A percentile compares a stretch with the other conserved stretches of the same genome.
Conservation (phyloP, 1,140 invertebrate species). For the Musca domestica region DNA sequence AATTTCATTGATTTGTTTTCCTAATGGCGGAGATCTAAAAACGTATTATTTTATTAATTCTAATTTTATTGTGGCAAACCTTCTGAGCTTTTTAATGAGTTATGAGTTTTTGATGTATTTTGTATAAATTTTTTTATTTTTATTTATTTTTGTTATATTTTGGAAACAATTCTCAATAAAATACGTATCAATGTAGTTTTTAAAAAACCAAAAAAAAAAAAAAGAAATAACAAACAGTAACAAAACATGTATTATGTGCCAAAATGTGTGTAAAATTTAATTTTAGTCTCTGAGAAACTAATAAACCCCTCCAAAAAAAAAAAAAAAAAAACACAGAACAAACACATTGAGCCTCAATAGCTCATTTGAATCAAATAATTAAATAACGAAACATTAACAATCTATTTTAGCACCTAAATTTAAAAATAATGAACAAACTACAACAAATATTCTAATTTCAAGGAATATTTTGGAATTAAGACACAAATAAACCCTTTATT, state of each 20-base stretch:
- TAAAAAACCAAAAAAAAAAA: not conserved
- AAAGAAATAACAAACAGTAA: not conserved
- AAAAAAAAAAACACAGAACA: slow-evolving; percentile 24
- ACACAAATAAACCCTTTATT: not conserved
- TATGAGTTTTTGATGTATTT: too few relatives aligned
- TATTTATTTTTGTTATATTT: not conserved
- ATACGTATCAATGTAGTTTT: slow-evolving; percentile 21
- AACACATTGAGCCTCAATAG: not conserved
- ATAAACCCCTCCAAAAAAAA: slow-evolving; percentile 9
- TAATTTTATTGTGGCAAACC: not conserved
- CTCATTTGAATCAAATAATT: slow-evolving; percentile 1
- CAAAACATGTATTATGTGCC: slow-evolving; percentile 16
- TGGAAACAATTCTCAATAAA: not conserved
- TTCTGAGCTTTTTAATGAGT: too few relatives aligned
- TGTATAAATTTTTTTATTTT: not conserved
- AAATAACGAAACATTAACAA: slow-evolving; percentile 11
- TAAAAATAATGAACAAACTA: slow-evolving; percentile 37
- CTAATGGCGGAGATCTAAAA: not conserved
- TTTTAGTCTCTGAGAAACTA: slow-evolving; percentile 9
- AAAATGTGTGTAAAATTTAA: slow-evolving; percentile 8
- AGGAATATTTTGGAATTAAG: not conserved
- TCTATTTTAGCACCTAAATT: slow-evolving; percentile 27
- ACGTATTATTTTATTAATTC: not conserved
- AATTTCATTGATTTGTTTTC: too few relatives aligned
- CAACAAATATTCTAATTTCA: slow-evolving; percentile 38